These are phyloP conservation scores for Calephelis nemesis DNA, from an alignment of 1,140 invertebrate species.

Conservation along the genomic window DNA sequence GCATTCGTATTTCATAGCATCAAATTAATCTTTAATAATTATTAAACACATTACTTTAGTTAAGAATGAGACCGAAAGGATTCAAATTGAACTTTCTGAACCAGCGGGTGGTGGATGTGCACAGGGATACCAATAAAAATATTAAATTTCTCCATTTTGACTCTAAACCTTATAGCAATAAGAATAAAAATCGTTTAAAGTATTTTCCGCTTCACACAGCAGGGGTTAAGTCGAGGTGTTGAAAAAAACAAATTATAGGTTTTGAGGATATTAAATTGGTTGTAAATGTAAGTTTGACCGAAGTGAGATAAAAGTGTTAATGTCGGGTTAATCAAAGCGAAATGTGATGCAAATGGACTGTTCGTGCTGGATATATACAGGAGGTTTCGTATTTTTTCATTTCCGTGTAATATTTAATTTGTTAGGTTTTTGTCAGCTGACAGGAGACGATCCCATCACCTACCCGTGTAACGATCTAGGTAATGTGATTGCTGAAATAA, in stretches of 20 bases:
- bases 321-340: slow-evolving; percentile 19
- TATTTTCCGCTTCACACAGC: slow-evolving; percentile 21
- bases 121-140: not conserved
- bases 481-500: too few species aligned
- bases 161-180: not conserved
- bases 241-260: slow-evolving; percentile 34
- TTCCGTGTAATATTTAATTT: too few species aligned
- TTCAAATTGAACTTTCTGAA: slow-evolving; percentile 20
- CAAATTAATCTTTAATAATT: slow-evolving; percentile 1
- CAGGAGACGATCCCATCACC: too few species aligned
- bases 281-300: slow-evolving; percentile 20
- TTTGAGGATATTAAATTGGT: slow-evolving; percentile 28
- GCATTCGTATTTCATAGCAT: too few species aligned
- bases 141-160: not conserved
- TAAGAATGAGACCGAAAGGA: not conserved
- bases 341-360: slow-evolving; percentile 18
- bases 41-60: slow-evolving; percentile 6
- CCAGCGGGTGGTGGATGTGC: slow-evolving; percentile 19
- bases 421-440: too few species aligned
- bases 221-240: slow-evolving; percentile 33
- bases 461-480: too few species aligned
- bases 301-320: slow-evolving; percentile 24
- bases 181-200: not conserved
- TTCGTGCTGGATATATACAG: not conserved
- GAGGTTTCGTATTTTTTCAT: not conserved